These are phyloP conservation scores for Eristalinus sepulchralis DNA, from an alignment of 2,888 invertebrate genomes.

Conservation along the genomic window DNA sequence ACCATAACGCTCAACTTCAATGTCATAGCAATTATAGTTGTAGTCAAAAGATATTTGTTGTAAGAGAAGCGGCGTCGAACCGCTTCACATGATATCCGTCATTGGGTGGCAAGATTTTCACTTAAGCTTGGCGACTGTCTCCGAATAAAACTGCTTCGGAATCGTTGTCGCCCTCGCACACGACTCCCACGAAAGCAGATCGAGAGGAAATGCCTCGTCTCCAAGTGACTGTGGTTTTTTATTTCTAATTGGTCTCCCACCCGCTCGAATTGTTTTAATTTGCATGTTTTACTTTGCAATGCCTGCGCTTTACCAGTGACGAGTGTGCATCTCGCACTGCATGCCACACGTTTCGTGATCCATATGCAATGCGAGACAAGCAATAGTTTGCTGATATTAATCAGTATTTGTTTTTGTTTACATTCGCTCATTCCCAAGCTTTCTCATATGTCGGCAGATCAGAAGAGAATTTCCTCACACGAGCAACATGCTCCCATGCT, in stretches of 20 bases:
- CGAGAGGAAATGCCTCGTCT: conserved; percentile 11
- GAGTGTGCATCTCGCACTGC: neutral
- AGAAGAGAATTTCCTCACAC: neutral
- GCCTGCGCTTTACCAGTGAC: conserved; percentile 9
- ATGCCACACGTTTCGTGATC: neutral
- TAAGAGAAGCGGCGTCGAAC: conserved; percentile 1
- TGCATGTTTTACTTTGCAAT: conserved; percentile 45
- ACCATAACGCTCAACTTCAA: conserved; percentile 15
- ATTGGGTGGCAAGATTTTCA: neutral
- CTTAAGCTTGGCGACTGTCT: neutral
- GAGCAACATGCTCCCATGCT: neutral
- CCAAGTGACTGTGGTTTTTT: neutral
- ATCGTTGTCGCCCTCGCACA: neutral
- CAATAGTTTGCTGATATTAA: conserved; percentile 39
- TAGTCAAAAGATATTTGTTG: neutral
- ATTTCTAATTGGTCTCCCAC: conserved; percentile 29
- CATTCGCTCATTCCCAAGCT: conserved; percentile 17
- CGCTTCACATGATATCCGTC: conserved; percentile 34
- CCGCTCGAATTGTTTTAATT: conserved; percentile 47
- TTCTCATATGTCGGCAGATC: neutral
- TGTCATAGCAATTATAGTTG: conserved; percentile 23
- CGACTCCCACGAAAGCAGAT: neutral
- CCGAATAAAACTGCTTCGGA: neutral
- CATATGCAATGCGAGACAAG: neutral
- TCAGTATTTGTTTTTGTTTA: conserved; percentile 32